Conservation (phyloP, 2,797 vertebrate species). For the Linurgus olivaceus region DNA sequence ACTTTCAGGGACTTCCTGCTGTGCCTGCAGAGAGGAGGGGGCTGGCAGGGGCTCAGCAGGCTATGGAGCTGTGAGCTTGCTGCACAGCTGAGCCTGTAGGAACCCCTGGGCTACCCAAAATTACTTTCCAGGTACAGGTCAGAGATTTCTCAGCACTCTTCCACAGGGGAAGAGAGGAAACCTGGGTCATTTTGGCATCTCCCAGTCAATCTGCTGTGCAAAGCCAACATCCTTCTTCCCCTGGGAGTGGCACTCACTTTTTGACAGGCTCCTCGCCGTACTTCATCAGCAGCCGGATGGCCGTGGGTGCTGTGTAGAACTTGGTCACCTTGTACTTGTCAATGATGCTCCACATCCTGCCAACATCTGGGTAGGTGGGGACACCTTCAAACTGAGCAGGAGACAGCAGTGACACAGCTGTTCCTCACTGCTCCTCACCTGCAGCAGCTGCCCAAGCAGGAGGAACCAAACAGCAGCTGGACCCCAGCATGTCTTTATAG, state of each 20-base stretch:
- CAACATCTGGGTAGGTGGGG: constrained; percentile 89
- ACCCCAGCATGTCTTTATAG: accelerated
- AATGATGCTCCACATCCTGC: constrained; percentile 90
- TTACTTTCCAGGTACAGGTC: neutral
- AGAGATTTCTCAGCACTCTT: neutral
- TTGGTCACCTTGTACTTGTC: constrained; percentile 95
- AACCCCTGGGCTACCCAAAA: neutral
- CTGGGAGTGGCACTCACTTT: constrained; percentile 79
- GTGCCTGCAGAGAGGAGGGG: constrained; percentile 75
- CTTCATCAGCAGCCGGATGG: constrained; percentile 97
- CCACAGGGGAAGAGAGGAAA: neutral
- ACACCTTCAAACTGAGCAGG: constrained; percentile 91
- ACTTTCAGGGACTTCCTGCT: constrained; percentile 90
- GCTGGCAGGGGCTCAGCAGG: neutral
- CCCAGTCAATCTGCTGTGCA: neutral
- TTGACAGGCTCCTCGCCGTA: constrained; percentile 90
- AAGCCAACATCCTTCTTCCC: neutral
- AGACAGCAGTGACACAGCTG: constrained; percentile 13
- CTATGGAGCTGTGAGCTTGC: neutral
- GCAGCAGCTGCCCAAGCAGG: neutral
- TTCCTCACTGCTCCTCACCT: neutral
- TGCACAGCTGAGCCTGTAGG: neutral
- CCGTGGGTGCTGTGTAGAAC: constrained; percentile 97
- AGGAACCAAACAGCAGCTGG: neutral
- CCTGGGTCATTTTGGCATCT: neutral